Percentiles rank a stretch among this genome's conserved stretches.
Conservation (phyloP, 2,113 vertebrate genomes). For the Chunga burmeisteri region DNA sequence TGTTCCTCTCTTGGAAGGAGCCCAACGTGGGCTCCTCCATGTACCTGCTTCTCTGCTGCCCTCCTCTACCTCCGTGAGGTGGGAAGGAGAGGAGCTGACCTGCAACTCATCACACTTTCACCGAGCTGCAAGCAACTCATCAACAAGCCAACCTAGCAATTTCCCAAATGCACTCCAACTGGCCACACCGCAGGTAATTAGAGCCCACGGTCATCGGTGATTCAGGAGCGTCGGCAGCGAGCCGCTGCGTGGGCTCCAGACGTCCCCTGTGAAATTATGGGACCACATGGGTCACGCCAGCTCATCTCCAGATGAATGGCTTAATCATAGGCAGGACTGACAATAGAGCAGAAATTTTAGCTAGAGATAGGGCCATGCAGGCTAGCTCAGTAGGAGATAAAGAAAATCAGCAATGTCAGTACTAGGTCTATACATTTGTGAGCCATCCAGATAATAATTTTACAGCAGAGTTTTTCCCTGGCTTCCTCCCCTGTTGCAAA, state of each 20-base stretch:
- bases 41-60: not conserved
- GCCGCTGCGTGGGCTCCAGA: rapidly evolving
- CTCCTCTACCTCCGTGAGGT: not conserved
- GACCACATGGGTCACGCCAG: not conserved
- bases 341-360: not conserved
- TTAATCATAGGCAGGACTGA: not conserved
- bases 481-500: not conserved
- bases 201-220: not conserved
- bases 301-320: not conserved
- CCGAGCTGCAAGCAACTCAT: not conserved
- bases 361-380: not conserved
- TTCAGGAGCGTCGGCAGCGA: not conserved
- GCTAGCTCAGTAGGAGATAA: not conserved
- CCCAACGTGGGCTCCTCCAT: not conserved
- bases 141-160: not conserved
- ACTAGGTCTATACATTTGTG: not conserved
- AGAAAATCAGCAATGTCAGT: not conserved
- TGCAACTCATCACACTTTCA: not conserved
- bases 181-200: not conserved
- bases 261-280: not conserved
- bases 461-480: not conserved
- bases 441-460: not conserved
- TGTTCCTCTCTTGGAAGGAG: not conserved
- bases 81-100: not conserved
- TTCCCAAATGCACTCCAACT: not conserved